Evolutionary conservation across 2,888 invertebrate species (phyloP).

Genomic region (Amphiduros pacificus): DNA sequence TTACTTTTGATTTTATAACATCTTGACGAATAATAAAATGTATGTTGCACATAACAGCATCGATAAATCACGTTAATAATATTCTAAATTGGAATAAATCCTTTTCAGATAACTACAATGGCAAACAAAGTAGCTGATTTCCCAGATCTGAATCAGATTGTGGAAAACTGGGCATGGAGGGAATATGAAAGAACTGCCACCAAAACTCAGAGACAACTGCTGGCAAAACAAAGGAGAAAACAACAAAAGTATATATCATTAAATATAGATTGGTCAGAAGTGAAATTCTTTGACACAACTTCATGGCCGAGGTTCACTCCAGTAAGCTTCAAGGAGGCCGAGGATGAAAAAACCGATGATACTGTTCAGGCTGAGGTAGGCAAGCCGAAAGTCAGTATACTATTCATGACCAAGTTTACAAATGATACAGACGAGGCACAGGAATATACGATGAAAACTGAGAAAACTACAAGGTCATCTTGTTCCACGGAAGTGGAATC

Average conservation of each 20-base stretch:
- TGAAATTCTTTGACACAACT: slow-evolving; percentile 26
- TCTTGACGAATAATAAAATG: too few species aligned
- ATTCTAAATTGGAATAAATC: too few species aligned
- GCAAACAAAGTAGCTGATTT: too few species aligned
- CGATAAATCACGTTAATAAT: too few species aligned
- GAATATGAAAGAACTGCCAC: background rate
- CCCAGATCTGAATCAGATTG: background rate
- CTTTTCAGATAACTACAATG: too few species aligned
- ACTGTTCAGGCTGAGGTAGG: background rate
- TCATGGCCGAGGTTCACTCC: slow-evolving; percentile 21
- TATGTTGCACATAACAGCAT: too few species aligned
- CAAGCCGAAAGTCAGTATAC: slow-evolving; percentile 18
- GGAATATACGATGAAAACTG: slow-evolving; percentile 36
- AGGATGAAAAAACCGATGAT: background rate
- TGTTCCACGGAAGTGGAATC: slow-evolving; percentile 28
- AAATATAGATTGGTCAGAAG: slow-evolving; percentile 30
- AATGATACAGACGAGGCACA: slow-evolving; percentile 34
- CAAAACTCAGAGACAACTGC: background rate
- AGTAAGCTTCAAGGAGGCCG: slow-evolving; percentile 12
- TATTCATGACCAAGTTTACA: slow-evolving; percentile 37
- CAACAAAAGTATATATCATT: slow-evolving; percentile 21
- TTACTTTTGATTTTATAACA: too few species aligned
- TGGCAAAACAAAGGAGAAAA: slow-evolving; percentile 10
- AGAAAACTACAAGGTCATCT: slow-evolving; percentile 33
- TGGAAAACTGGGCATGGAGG: background rate